Base-by-base conservation (phyloP, 2,113 vertebrate genomes). In the Rhabdornis inornatus region DNA sequence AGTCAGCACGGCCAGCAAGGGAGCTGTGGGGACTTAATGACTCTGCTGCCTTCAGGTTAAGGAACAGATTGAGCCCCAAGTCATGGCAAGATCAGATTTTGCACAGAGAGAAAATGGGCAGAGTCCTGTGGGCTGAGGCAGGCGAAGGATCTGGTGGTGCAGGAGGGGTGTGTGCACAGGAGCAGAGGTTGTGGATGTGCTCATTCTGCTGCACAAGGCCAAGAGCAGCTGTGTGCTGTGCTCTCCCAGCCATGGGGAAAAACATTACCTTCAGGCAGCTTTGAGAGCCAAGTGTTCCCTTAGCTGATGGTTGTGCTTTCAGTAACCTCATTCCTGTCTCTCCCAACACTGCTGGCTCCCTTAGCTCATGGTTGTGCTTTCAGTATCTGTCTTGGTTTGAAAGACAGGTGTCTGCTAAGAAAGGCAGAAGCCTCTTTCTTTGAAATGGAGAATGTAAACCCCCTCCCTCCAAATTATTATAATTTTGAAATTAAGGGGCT, bases 331-430 rank as follows among this genome's bases (percentile, higher is more conserved):
- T 44, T 88, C 12, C 79, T 96, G 39, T 95, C 55, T 95, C 45
- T 95, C 83, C 57, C 96, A 99, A 99, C 99, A 1, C 83, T 99
- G 87, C 91, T 99, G 82, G 22, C 45, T 47, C 45, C 22, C 22
- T 13, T 47, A 47, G 45, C 22, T 47, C 15, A 44, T 18, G 45
- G 21, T 47, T 47, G 21, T 23, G 45, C 45, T 22, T 47, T 47
- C 45, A 47, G 45, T 47, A 42, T 5, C 40, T 40, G 12, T 42
- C 40, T 42, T 42, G 40, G 40, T 42, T 42, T 42, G 40, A 42
- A 42, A 42, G 40, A 42, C 40, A 15, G 40, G 40, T 42, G 40
- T 42, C 40, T 42, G 40, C 40, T 42, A 42, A 42, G 40, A 42
- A 42, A 42, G 40, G 40, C 40, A 42, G 40, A 42, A 42, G 40